phyloP scores from a whole-genome alignment of 2,113 vertebrate species.

The Tupaia tana region DNA sequence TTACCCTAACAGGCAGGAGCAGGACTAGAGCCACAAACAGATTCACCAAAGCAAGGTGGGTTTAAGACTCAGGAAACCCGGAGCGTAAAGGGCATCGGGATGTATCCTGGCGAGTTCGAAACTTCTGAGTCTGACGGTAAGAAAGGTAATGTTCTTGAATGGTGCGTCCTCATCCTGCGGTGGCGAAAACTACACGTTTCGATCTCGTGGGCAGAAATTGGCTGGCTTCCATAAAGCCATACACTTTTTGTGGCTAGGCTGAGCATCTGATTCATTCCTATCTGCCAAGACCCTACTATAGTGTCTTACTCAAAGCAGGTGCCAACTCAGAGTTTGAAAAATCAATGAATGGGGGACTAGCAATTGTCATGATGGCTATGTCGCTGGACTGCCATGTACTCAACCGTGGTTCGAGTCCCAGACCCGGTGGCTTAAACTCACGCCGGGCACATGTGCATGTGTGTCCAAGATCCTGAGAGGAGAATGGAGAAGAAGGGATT shows the following conservation, averaged over 20 bases:
- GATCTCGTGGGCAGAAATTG: neutral
- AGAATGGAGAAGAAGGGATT: too few species aligned
- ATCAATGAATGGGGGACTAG: neutral
- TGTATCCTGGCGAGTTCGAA: neutral
- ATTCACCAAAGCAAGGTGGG: neutral
- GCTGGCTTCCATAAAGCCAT: neutral
- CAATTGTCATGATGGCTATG: too few species aligned
- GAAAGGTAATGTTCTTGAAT: neutral
- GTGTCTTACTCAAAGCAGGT: neutral
- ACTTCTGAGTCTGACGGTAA: neutral
- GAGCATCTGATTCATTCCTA: neutral
- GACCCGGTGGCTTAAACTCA: too few species aligned
- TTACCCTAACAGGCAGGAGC: neutral
- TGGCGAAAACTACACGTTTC: neutral
- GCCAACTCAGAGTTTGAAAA: slow-evolving; percentile 34
- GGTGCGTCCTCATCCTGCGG: neutral
- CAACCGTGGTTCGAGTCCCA: too few species aligned
- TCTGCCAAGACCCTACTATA: neutral
- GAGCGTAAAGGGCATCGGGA: neutral
- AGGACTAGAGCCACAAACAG: neutral
- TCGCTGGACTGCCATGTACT: too few species aligned
- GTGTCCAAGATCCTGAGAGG: too few species aligned
- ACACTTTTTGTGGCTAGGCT: neutral
- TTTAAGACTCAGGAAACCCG: neutral
- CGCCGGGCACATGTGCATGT: too few species aligned